Evolutionary conservation across 2,113 vertebrate genomes (phyloP), one percentile per base, ranked within the genome.

Genomic region (Plotosus lineatus): DNA sequence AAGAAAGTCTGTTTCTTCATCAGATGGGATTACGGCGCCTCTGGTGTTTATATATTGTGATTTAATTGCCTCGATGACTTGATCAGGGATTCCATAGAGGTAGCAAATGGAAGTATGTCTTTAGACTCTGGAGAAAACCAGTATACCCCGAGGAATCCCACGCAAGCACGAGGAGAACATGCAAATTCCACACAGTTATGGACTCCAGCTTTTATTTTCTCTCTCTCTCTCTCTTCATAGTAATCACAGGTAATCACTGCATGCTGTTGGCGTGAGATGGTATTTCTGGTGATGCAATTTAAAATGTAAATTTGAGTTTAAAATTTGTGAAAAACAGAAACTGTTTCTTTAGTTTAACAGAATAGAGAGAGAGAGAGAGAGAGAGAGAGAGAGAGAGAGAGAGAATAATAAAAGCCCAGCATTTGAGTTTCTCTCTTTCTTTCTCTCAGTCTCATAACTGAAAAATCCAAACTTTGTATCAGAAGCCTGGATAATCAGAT

Each of bases 321-420:
- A 73, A 53, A 11, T 15, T 10, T 17, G 28, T 3, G 4, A 73
- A 21, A 31, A 36, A 50, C 26, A 51, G 17, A 33, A 73, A 51
- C 28, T 10, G 71, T 53, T 46, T 51, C 15, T 73, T 73, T 51
- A 48, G 28, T 51, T 51, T 73, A 51, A 73, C 17, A 19, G 28
- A 36, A 53, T 3, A 51, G 28, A 73, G 26, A 19, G 71, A 73
- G 19, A 73, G 53, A 50, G 71, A 73, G 19, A 73, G 53, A 50
- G 71, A 73, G 19, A 73, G 53, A 50, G 71, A 73, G 19, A 73
- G 53, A 50, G n/a, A 51, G 28, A 73, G 26, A 19, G 71, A 73
- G 19, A 73, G 53, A 50, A 51, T 50, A 73, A 51, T 53, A 68
- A 68, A 68, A 68, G 6, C 36, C 15, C 36, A 68, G 38, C 23